Percentiles rank a stretch among this genome's conserved stretches.
Conservation (phyloP, 2,888 invertebrate genomes). For the Torymus texanus region DNA sequence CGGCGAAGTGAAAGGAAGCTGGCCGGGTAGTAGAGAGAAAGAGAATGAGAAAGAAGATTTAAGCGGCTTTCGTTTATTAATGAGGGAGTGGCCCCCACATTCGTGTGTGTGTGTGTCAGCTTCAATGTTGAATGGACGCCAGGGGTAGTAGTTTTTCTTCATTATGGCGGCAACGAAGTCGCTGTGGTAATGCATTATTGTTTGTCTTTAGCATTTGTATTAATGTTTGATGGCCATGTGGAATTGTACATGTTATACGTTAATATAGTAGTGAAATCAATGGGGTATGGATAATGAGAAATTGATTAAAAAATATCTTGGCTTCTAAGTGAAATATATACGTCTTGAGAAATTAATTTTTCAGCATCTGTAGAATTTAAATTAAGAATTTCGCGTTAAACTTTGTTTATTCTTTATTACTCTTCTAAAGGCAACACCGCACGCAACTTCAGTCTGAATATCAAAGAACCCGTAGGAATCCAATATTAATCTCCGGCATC, state of each 20-base stretch:
- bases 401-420: too few species aligned
- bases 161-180: not conserved
- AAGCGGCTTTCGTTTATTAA: conserved; percentile 32
- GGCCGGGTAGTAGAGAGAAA: too few species aligned
- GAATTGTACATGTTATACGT: too few species aligned
- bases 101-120: not conserved
- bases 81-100: not conserved
- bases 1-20: conserved; percentile 13
- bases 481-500: not conserved
- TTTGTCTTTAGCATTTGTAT: not conserved
- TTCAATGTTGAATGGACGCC: conserved; percentile 18
- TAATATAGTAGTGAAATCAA: too few species aligned
- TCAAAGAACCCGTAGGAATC: not conserved
- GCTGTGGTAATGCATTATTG: conserved; percentile 24
- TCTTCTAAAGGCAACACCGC: too few species aligned
- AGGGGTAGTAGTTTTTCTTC: conserved; percentile 22
- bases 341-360: too few species aligned
- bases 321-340: too few species aligned
- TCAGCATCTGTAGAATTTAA: too few species aligned
- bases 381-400: too few species aligned
- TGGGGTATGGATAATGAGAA: too few species aligned
- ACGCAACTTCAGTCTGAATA: not conserved
- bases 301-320: too few species aligned
- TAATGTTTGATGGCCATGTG: too few species aligned
- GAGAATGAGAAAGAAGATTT: conserved; percentile 31